These are phyloP conservation scores for Steatornis caripensis DNA, from an alignment of 2,113 vertebrate species.

Conservation along the genomic window DNA sequence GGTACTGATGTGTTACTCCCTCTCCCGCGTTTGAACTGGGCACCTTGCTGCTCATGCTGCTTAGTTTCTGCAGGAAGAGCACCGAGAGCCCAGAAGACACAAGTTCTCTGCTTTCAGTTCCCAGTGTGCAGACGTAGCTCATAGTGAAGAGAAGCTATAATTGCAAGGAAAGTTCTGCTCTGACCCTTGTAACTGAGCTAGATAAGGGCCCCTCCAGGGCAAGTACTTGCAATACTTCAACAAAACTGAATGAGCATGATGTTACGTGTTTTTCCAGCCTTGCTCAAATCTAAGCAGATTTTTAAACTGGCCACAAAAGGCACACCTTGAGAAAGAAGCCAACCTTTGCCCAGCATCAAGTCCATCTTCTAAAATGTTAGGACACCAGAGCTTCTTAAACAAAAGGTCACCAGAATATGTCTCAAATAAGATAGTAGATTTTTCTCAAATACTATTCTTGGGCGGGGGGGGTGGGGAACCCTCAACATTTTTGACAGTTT, in stretches of 20 bases:
- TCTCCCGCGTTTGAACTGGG: not conserved
- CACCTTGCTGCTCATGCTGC: not conserved
- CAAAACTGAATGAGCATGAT: not conserved
- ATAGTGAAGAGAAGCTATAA: not conserved
- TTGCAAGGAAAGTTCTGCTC: not conserved
- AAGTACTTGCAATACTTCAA: not conserved
- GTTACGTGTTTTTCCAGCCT: not conserved
- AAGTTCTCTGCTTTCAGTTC: not conserved
- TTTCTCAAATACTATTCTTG: not conserved
- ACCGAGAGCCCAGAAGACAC: not conserved
- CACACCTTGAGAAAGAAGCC: not conserved
- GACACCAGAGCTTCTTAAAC: not conserved
- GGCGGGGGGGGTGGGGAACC: not conserved
- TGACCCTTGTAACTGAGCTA: not conserved
- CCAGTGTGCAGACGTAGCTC: not conserved
- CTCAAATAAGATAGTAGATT: not conserved
- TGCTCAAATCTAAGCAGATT: not conserved
- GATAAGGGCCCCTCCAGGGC: not conserved
- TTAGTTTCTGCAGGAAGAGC: not conserved
- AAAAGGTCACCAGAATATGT: not conserved
- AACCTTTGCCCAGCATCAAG: not conserved
- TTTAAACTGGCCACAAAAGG: not conserved
- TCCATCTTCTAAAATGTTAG: not conserved
- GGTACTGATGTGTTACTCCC: not conserved
- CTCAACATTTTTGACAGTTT: not conserved